Base-by-base conservation (phyloP, 2,113 vertebrate species). In the Hiodon alosoides region DNA sequence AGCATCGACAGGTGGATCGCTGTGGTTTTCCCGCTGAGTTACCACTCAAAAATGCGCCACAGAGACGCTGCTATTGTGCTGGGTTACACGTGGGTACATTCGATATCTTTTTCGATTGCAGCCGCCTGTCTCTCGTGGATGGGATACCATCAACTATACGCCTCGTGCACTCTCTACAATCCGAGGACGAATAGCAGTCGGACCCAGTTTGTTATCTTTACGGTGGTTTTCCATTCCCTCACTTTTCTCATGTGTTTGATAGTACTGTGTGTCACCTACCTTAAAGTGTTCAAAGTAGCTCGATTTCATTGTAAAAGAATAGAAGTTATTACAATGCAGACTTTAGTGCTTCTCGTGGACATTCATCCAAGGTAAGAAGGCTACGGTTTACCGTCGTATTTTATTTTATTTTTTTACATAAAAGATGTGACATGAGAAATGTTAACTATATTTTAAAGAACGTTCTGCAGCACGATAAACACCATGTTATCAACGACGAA, bases 241-340 rank as follows among this genome's bases (percentile, higher is more conserved):
- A 97, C 95, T 72, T 99, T 97, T 87, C 90, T 98, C 66, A 92
- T 98, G 11, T 94, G 96, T 61, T 91, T 98, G 53, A 72, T 98
- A 31, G 94, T 98, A 76, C 80, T 99, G 81, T 98, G 97, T 82
- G 92, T 95, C 84, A 98, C 97, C 0, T 99, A 98, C 81, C 89
- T 97, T 57, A 98, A 98, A 90, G 97, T 99, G 89, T 92, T 98
- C 80, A 93, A 93, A 90, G 97, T 98, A 83, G 97, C 97, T 53
- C 91, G 97, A 74, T 97, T 94, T 85, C 97, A 99, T 91, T 99
- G 97, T 80, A 97, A 94, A 86, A 89, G 97, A 89, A 98, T 99
- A 84, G 96, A 99, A 67, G 94, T 98, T 85, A 98, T 99, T 88
- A 98, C 97, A 7, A 98, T 99, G 97, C 97, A 98, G 92, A 98